These are phyloP conservation scores for Penaeus indicus DNA, from an alignment of 1,140 invertebrate genomes.

Conservation along the genomic window DNA sequence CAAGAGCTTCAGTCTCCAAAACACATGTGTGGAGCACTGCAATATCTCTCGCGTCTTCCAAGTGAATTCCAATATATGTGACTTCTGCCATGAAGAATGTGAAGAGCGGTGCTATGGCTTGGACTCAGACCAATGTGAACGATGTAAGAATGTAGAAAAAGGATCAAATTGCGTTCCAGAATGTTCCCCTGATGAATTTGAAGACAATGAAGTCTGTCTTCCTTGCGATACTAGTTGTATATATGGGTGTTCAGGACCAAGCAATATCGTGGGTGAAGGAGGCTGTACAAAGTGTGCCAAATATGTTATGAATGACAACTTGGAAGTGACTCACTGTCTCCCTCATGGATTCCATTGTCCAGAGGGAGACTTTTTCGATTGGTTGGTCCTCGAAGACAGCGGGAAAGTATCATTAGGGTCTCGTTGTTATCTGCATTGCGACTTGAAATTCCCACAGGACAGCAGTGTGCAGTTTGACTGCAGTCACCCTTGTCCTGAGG, in stretches of 20 bases:
- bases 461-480: too few species aligned
- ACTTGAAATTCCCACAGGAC: too few species aligned
- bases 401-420: too few species aligned
- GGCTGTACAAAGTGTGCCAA: slow-evolving; percentile 87
- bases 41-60: slow-evolving; percentile 64
- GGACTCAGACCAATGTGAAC: slow-evolving; percentile 84
- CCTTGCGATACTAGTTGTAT: slow-evolving; percentile 88
- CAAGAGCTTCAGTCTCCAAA: slow-evolving; percentile 82
- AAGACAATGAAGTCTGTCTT: slow-evolving; percentile 78
- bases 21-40: slow-evolving; percentile 77
- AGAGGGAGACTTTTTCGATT: too few species aligned
- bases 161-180: slow-evolving; percentile 87
- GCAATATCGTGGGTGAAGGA: slow-evolving; percentile 82
- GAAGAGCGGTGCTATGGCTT: slow-evolving; percentile 85
- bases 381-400: too few species aligned
- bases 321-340: too few species aligned
- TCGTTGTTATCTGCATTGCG: too few species aligned
- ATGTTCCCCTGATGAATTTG: slow-evolving; percentile 89
- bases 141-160: slow-evolving; percentile 87
- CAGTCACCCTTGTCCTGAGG: too few species aligned
- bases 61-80: slow-evolving; percentile 81
- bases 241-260: slow-evolving; percentile 91
- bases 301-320: too few species aligned
- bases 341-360: too few species aligned
- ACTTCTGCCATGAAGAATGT: slow-evolving; percentile 89